Evolutionary conservation across 2,888 invertebrate species (phyloP), one percentile per base, ranked within the genome.

Genomic region (Nasonovia ribisnigri): DNA sequence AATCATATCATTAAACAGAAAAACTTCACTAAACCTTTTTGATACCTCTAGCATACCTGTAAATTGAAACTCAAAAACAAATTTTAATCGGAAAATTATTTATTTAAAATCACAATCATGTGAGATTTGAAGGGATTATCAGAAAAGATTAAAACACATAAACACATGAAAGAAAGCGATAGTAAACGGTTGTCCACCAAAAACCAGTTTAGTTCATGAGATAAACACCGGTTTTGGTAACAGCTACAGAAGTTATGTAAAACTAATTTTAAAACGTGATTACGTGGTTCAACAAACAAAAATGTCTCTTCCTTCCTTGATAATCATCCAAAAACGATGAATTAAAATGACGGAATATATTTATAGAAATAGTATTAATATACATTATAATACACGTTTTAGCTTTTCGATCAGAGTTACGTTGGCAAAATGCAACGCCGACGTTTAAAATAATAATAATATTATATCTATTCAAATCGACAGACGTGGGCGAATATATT

Each of bases 321-420:
- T 87, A 60, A 92, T 92, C 87, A 48, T 92, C 92, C 92, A 92
- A 87, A 87, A 87, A 87, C 43, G 60, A 87, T 60, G 57, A 48
- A 48, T 60, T 67, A 60, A 92, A 86, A 54, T 57, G 10, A 90
- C 48, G 2, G 43, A 86, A 86, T 57, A 57, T 91, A 91, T 91
- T 91, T 91, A 84, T 91, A 91, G 91, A 91, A 84, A 84, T 86
- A 57, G n/a, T 91, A 91, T 91, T 91, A 77, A 77, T 48, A 77
- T 42, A 54, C 43, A 89, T 42, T 57, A 88, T 88, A 46, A 60
- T 60, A 43, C 29, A 84, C 13, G 90, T 91, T 84, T 51, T 54
- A 29, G 26, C 42, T 84, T 48, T 67, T 90, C 67, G 4, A 36
- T 90, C 24, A 67, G 48, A 90, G n/a, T 11, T 26, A 42, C 42